Percentiles rank a stretch among this genome's conserved stretches.
Evolutionary conservation across 2,888 invertebrate species (phyloP).

Genomic region (Macaria notata): DNA sequence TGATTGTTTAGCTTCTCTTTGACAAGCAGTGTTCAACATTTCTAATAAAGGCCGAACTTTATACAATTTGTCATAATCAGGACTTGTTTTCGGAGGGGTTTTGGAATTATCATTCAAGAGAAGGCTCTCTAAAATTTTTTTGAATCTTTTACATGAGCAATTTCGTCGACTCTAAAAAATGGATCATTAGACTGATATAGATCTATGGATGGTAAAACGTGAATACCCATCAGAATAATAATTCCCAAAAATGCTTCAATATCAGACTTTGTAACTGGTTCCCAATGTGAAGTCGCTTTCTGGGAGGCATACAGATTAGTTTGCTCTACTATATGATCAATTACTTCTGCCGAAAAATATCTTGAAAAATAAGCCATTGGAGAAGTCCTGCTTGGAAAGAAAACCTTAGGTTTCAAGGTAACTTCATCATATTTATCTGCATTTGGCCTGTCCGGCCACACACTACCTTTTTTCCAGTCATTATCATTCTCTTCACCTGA

Average conservation of each 20-base stretch:
- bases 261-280: neutral
- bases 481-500: slow-evolving; percentile 17
- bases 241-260: slow-evolving; percentile 29
- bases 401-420: slow-evolving; percentile 24
- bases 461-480: slow-evolving; percentile 17
- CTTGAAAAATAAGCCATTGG: slow-evolving; percentile 15
- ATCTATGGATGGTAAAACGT: slow-evolving; percentile 26
- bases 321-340: slow-evolving; percentile 25
- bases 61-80: slow-evolving; percentile 12
- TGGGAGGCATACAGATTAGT: slow-evolving; percentile 26
- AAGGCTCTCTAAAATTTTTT: neutral
- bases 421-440: slow-evolving; percentile 20
- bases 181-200: slow-evolving; percentile 31
- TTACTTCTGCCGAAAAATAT: slow-evolving; percentile 14
- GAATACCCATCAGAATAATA: slow-evolving; percentile 30
- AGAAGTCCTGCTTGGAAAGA: slow-evolving; percentile 19
- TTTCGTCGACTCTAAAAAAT: slow-evolving; percentile 23
- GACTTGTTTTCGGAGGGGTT: slow-evolving; percentile 22
- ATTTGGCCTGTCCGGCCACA: slow-evolving; percentile 19
- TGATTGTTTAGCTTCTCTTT: slow-evolving; percentile 29
- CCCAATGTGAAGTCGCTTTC: slow-evolving; percentile 8
- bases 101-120: slow-evolving; percentile 24
- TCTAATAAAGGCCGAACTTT: slow-evolving; percentile 27
- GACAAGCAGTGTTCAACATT: slow-evolving; percentile 19
- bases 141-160: slow-evolving; percentile 10